Conservation (phyloP, 92 coral and sea anemone species). For the Paramuricea clavata region DNA sequence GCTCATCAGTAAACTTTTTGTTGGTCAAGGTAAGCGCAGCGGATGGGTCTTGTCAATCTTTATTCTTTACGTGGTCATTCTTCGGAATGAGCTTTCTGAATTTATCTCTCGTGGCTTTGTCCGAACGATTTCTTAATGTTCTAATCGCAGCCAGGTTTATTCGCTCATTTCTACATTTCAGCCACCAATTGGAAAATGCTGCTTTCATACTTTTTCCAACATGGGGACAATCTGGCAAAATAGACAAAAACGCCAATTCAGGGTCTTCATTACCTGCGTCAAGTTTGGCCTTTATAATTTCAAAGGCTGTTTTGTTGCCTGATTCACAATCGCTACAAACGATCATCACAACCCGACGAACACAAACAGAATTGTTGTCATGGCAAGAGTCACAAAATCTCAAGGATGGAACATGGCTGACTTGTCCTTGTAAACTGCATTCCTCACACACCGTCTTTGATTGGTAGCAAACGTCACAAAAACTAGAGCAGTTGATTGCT, state of each 20-base stretch:
- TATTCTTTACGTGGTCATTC: slow-evolving; percentile 58
- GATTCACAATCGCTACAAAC: slow-evolving; percentile 43
- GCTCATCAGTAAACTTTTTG: background rate
- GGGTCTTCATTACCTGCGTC: too few species aligned
- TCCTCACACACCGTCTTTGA: slow-evolving; percentile 41
- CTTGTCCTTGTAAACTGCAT: slow-evolving; percentile 52
- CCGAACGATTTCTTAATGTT: slow-evolving; percentile 39
- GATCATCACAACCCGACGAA: slow-evolving; percentile 40
- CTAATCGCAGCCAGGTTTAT: too few species aligned
- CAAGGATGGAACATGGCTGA: too few species aligned
- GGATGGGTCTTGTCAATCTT: slow-evolving; percentile 51
- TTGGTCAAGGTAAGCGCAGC: slow-evolving; percentile 37
- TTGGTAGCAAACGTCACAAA: slow-evolving; percentile 53
- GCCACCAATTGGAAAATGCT: too few species aligned
- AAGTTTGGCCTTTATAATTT: background rate
- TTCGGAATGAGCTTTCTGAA: slow-evolving; percentile 45
- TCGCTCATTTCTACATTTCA: too few species aligned
- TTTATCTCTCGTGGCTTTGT: slow-evolving; percentile 20
- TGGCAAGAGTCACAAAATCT: slow-evolving; percentile 20
- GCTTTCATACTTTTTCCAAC: slow-evolving; percentile 40
- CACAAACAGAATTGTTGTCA: slow-evolving; percentile 15
- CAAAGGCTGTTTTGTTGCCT: too few species aligned
- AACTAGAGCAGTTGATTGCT: slow-evolving; percentile 44
- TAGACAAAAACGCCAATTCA: slow-evolving; percentile 17
- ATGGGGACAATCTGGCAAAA: slow-evolving; percentile 53